Base-by-base conservation (phyloP, 2,888 invertebrate species). In the Pristionchus fissidentatus region DNA sequence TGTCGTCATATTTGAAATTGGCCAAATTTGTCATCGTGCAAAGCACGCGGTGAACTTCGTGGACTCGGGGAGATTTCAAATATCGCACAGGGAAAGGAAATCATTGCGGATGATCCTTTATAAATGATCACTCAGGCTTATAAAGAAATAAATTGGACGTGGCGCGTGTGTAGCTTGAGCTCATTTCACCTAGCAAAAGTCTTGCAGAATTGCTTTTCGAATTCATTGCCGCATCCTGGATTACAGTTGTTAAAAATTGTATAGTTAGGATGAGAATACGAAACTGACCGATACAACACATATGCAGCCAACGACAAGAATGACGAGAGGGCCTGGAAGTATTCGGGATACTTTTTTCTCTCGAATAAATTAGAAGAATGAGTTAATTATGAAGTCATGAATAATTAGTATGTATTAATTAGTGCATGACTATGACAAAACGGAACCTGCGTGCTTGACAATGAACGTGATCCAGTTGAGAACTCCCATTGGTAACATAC, bases 381-480 rank as follows among this genome's bases (percentile, higher is more conserved):
- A 55, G 55, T 22, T 13, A 7, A 19, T 4, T 22, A 22, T 22
- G 55, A n/a, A 55, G n/a, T 22, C 32, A 60, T 10, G 29, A 29
- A 13, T 60, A 8, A 13, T 4, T 29, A 29, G 29, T 57, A n/a
- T 26, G n/a, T 57, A n/a, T 26, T 57, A 57, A 57, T 57, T 57
- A 57, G n/a, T 8, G 3, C 52, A 52, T 22, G n/a, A n/a, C n/a
- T 2, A 7, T 22, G 26, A 26, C 10, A 22, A 8, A 70, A 15
- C 19, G 3, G 13, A 13, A 41, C 70, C 70, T 0, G 10, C 26
- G 10, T 70, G 70, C 13, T 70, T 70, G 8, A 70, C 22, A n/a
- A 43, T 43, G 70, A 70, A 70, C 3, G 70, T 70, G 13, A 70
- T n/a, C 70, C 70, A 70, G 4, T 41, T 41, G n/a, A 70, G 70